Evolutionary conservation across 2,888 invertebrate genomes (phyloP).

Genomic region (Microctonus brassicae): DNA sequence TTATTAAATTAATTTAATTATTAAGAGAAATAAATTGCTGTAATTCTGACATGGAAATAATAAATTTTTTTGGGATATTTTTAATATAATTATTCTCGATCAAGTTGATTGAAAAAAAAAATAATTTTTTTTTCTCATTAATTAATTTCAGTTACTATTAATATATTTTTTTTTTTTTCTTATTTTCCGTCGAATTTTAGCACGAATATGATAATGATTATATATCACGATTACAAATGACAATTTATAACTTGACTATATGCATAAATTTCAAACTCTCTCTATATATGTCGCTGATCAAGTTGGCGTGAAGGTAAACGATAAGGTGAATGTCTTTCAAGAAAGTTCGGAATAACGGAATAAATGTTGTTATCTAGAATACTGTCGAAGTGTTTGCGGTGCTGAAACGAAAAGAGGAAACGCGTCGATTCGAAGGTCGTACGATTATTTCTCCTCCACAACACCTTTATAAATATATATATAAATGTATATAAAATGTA

Average conservation of each 20-base stretch:
- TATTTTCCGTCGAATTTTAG: background rate
- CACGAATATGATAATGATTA: background rate
- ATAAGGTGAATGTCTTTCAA: background rate
- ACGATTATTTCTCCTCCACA: background rate
- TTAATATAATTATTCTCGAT: too few species aligned
- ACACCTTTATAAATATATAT: background rate
- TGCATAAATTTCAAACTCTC: background rate
- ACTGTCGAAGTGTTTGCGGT: constrained; percentile 5
- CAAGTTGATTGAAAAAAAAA: too few species aligned
- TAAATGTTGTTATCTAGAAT: constrained; percentile 1
- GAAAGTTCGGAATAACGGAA: constrained; percentile 1
- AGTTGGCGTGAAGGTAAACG: background rate
- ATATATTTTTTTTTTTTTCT: too few species aligned
- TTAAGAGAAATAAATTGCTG: too few species aligned
- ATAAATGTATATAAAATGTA: too few species aligned
- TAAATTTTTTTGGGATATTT: too few species aligned
- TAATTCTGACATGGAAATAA: too few species aligned
- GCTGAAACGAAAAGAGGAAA: constrained; percentile 1
- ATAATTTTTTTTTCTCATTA: too few species aligned
- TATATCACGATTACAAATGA: background rate
- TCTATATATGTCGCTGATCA: background rate
- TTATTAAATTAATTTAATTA: too few species aligned
- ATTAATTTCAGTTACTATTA: too few species aligned
- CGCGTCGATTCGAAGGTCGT: background rate
- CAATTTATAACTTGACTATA: background rate